Percentiles rank a stretch among this genome's conserved stretches.
Evolutionary conservation across 1,140 invertebrate species (phyloP).

Genomic region (Halesus radiatus): DNA sequence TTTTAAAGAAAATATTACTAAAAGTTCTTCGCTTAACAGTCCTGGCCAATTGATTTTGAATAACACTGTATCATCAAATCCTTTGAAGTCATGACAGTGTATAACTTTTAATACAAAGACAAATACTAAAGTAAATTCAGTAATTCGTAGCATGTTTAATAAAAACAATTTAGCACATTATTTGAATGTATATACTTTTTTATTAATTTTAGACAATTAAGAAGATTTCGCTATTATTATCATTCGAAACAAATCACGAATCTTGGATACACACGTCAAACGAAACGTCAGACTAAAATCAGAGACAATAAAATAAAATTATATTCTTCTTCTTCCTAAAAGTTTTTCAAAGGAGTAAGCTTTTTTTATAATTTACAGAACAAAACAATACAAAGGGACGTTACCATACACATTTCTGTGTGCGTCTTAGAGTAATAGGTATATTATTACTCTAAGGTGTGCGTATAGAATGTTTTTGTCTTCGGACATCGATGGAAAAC

Average conservation of each 20-base stretch:
- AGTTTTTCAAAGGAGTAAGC: too few species aligned
- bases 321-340: too few species aligned
- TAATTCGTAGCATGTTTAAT: neutral
- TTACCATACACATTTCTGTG: too few species aligned
- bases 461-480: too few species aligned
- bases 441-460: too few species aligned
- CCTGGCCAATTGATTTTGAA: constrained; percentile 88
- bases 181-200: neutral
- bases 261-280: constrained; percentile 19
- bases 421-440: too few species aligned
- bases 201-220: neutral
- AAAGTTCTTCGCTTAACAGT: constrained; percentile 66
- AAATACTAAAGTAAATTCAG: neutral
- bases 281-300: too few species aligned
- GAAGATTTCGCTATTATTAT: neutral
- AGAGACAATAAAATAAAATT: too few species aligned
- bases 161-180: neutral
- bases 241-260: neutral
- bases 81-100: constrained; percentile 49
- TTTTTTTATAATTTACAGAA: too few species aligned
- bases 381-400: too few species aligned
- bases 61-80: constrained; percentile 84
- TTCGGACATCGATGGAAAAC: too few species aligned
- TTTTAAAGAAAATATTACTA: constrained; percentile 60
- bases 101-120: constrained; percentile 1